These are phyloP conservation scores for Tuta absoluta DNA, from an alignment of 2,888 invertebrate species.

Conservation along the genomic window DNA sequence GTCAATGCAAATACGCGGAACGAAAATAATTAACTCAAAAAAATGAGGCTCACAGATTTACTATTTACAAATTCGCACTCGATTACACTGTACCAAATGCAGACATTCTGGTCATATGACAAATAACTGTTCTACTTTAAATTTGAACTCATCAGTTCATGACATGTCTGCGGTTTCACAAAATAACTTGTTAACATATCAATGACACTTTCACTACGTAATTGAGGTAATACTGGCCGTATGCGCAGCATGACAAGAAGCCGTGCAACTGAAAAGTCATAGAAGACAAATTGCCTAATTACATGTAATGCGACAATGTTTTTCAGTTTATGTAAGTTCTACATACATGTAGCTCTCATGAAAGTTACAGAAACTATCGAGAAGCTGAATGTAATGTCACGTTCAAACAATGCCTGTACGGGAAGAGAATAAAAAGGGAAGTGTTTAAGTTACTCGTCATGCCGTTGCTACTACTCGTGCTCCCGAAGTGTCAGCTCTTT, in stretches of 20 bases:
- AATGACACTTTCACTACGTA: slow-evolving; percentile 73
- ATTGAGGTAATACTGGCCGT: slow-evolving; percentile 37
- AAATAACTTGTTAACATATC: slow-evolving; percentile 55
- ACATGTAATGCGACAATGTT: slow-evolving; percentile 3
- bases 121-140: slow-evolving; percentile 6
- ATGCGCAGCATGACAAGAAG: slow-evolving; percentile 2
- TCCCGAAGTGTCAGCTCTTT: no score
- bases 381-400: no score
- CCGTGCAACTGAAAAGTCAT: not conserved
- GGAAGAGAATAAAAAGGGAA: no score
- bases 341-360: not conserved
- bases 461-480: no score
- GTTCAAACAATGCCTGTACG: no score
- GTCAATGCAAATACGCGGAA: no score
- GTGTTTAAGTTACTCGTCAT: no score
- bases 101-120: not conserved
- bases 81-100: no score
- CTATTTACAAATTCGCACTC: no score
- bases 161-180: slow-evolving; percentile 14
- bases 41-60: no score
- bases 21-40: no score
- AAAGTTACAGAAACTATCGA: not conserved
- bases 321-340: not conserved
- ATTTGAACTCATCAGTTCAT: not conserved
- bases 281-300: slow-evolving; percentile 14